A percentile compares a stretch with the other conserved stretches of the same genome.
Evolutionary conservation across 2,113 vertebrate genomes (phyloP).

Genomic region (Dolichotis patagonum): DNA sequence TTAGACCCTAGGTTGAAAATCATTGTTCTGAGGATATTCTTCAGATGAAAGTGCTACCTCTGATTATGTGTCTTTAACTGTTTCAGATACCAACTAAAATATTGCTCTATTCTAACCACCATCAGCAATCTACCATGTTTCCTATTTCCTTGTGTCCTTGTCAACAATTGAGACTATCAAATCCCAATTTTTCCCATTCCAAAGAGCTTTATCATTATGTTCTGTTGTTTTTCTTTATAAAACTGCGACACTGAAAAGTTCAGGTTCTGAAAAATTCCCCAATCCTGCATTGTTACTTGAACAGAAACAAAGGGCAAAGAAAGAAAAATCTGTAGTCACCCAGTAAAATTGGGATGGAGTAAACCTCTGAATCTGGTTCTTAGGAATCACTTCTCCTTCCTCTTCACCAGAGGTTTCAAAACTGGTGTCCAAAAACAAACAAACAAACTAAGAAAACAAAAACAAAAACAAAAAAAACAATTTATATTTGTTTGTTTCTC

Average conservation of each 20-base stretch:
- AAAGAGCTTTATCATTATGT: background rate
- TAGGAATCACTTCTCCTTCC: background rate
- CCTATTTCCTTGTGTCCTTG: background rate
- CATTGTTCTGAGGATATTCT: background rate
- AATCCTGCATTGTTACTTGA: background rate
- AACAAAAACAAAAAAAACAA: too few relatives aligned
- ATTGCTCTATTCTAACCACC: background rate
- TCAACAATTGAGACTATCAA: background rate
- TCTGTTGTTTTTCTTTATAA: background rate
- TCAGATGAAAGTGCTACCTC: too few relatives aligned
- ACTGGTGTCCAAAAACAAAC: background rate
- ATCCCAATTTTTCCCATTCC: background rate
- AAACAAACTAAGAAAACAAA: background rate
- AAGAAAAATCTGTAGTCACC: too few relatives aligned
- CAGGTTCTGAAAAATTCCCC: background rate
- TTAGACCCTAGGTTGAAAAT: background rate
- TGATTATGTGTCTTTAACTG: accelerated
- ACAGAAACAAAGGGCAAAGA: background rate
- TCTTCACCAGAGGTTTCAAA: background rate
- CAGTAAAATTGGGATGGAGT: background rate
- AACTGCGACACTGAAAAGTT: background rate
- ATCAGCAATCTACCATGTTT: too few relatives aligned
- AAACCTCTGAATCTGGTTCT: background rate
- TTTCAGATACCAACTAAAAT: background rate
- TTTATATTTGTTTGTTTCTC: background rate